These are phyloP conservation scores for Trichonephila clavata DNA, from an alignment of 1,140 invertebrate genomes.

Conservation along the genomic window DNA sequence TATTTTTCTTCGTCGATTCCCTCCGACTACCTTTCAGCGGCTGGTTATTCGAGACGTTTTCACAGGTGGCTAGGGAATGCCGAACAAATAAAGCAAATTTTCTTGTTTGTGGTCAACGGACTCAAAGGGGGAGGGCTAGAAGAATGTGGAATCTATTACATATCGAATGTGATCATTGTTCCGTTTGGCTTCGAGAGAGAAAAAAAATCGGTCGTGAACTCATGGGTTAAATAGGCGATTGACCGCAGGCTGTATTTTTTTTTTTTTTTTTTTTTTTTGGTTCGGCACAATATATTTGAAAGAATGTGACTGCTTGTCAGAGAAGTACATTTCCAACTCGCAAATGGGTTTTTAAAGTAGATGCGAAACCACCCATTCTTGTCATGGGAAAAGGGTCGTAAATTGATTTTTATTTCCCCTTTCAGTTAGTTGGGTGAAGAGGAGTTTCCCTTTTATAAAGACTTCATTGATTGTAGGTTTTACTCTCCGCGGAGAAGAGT, in stretches of 20 bases:
- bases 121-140: conserved; percentile 7
- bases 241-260: not conserved
- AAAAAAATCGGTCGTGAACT: conserved; percentile 21
- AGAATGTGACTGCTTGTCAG: not conserved
- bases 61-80: conserved; percentile 31
- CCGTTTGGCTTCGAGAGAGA: not conserved
- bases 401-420: conserved; percentile 10
- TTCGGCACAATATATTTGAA: not conserved
- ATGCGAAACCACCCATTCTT: not conserved
- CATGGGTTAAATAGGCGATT: conserved; percentile 29
- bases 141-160: conserved; percentile 34
- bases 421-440: not conserved
- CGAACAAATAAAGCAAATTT: not conserved
- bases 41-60: conserved; percentile 36
- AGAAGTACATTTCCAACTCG: not conserved
- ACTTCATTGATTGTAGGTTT: not conserved
- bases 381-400: not conserved
- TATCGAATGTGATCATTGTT: conserved; percentile 33
- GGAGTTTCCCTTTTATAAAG: not conserved
- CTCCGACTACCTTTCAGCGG: not conserved
- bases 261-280: not conserved
- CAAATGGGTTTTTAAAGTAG: not conserved
- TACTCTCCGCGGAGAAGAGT: not conserved
- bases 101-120: conserved; percentile 44
- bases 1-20: not conserved